Percentiles rank a stretch among this genome's conserved stretches.
phyloP scores from a whole-genome alignment of 2,888 invertebrate genomes.

The Cetonia aurata region DNA sequence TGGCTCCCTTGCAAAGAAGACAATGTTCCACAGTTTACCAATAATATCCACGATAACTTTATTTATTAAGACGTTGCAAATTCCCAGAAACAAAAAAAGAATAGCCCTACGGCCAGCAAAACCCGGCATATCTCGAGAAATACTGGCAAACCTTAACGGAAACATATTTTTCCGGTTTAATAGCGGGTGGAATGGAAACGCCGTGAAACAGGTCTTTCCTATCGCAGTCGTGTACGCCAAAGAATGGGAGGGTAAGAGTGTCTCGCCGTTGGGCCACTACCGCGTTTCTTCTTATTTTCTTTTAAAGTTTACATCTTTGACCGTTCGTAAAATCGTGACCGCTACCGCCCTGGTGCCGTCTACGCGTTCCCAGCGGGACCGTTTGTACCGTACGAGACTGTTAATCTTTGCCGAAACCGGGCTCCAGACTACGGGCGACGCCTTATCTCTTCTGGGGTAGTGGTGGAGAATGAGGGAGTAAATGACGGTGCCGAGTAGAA shows the following conservation, averaged over 20 bases:
- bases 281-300: slow-evolving; percentile 19
- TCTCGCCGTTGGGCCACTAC: background rate
- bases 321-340: background rate
- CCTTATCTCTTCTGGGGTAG: slow-evolving; percentile 4
- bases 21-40: no score
- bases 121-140: background rate
- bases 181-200: slow-evolving; percentile 15
- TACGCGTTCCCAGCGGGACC: background rate
- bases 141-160: slow-evolving; percentile 3
- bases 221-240: no score
- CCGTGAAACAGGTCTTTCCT: slow-evolving; percentile 8
- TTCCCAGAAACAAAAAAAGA: background rate
- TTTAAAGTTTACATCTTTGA: slow-evolving; percentile 29
- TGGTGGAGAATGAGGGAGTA: no score
- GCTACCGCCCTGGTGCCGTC: background rate
- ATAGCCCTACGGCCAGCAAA: background rate
- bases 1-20: no score
- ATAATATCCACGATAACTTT: no score
- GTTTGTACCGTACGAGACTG: background rate
- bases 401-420: slow-evolving; percentile 15
- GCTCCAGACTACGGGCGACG: background rate
- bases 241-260: no score
- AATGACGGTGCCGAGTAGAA: no score
- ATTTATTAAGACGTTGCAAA: no score
- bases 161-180: slow-evolving; percentile 23